Percentiles rank a stretch among this genome's conserved stretches.
Conservation (phyloP, 1,140 invertebrate species). For the Latrodectus geometricus region DNA sequence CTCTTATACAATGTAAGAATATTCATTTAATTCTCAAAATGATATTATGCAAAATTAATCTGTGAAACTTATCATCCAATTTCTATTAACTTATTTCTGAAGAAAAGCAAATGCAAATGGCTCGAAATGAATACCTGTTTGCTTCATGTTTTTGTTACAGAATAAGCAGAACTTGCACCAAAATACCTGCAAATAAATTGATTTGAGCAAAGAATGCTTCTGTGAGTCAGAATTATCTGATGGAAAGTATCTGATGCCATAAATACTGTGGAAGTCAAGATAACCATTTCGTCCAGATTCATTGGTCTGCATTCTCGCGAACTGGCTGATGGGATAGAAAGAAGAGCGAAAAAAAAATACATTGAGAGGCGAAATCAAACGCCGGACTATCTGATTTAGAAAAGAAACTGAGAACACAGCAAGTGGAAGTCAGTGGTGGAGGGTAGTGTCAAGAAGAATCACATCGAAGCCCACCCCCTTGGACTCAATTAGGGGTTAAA, state of each 20-base stretch:
- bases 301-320: constrained; percentile 2
- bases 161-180: too few relatives aligned
- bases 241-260: not conserved
- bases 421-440: not conserved
- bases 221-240: not conserved
- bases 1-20: too few relatives aligned
- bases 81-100: too few relatives aligned
- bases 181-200: too few relatives aligned
- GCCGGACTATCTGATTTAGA: constrained; percentile 33
- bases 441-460: not conserved
- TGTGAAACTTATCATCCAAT: too few relatives aligned
- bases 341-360: not conserved
- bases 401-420: not conserved
- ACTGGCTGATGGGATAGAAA: not conserved
- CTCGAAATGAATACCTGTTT: too few relatives aligned
- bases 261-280: not conserved
- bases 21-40: too few relatives aligned
- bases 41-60: too few relatives aligned
- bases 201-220: too few relatives aligned
- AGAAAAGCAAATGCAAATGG: too few relatives aligned
- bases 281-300: not conserved
- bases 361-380: constrained; percentile 15
- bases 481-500: constrained; percentile 61
- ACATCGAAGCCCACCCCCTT: constrained; percentile 18
- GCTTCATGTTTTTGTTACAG: too few relatives aligned